Conservation (phyloP, 2,797 vertebrate genomes). For the Cichlasoma orientale region DNA sequence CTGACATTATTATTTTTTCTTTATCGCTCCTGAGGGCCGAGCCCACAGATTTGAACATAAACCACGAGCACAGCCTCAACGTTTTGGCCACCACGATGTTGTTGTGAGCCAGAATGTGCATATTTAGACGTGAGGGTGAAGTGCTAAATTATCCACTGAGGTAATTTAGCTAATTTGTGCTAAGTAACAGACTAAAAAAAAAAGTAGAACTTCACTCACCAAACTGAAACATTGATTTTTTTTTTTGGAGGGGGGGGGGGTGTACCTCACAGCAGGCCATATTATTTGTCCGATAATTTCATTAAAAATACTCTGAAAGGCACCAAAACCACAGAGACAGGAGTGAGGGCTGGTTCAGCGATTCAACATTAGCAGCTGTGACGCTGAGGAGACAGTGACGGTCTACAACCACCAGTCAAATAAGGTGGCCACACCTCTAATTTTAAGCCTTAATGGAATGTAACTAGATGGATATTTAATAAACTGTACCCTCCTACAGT, state of each 20-base stretch:
- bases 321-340: neutral
- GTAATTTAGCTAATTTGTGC: neutral
- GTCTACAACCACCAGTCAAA: neutral
- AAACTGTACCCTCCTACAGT: fast-evolving
- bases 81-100: neutral
- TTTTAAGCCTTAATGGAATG: neutral
- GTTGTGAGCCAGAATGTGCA: neutral
- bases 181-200: neutral
- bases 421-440: fast-evolving
- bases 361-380: neutral
- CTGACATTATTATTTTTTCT: neutral
- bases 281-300: no score
- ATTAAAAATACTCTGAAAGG: no score
- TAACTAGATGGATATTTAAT: neutral
- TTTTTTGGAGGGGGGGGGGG: fast-evolving
- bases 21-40: neutral
- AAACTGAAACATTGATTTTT: fast-evolving
- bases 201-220: neutral
- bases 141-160: neutral
- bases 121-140: neutral
- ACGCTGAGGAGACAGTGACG: neutral
- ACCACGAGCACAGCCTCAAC: neutral
- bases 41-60: neutral
- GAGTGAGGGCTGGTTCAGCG: neutral
- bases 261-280: no score